phyloP scores from a whole-genome alignment of 2,888 invertebrate genomes.

The Cacoxenus indagator region DNA sequence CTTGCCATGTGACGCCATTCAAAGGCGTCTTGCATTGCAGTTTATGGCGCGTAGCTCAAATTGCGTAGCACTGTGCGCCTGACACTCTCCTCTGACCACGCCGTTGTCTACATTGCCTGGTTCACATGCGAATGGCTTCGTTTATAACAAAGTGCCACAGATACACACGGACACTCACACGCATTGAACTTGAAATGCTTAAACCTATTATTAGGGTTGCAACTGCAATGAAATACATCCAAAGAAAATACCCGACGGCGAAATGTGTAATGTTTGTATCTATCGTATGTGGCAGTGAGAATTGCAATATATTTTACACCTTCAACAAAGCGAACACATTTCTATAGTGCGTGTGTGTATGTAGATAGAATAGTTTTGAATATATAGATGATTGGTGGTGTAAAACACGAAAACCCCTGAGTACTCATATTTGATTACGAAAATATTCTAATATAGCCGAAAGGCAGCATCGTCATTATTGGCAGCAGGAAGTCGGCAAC shows the following conservation, averaged over 20 bases:
- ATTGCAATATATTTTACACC: slow-evolving; percentile 15
- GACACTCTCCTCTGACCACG: neutral
- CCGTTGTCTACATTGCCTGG: slow-evolving; percentile 16
- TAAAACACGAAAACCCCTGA: neutral
- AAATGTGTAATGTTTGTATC: neutral
- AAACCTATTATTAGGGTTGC: slow-evolving; percentile 11
- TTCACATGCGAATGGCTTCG: slow-evolving; percentile 15
- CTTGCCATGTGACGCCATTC: slow-evolving; percentile 21
- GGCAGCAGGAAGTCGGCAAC: neutral
- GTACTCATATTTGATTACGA: slow-evolving; percentile 18
- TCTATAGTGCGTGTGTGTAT: neutral
- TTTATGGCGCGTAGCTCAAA: slow-evolving; percentile 29
- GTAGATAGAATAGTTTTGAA: neutral
- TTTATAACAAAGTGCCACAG: neutral
- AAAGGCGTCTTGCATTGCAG: slow-evolving; percentile 34
- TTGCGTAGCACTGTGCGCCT: slow-evolving; percentile 21
- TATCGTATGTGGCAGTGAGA: neutral
- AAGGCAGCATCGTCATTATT: neutral
- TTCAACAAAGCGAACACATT: slow-evolving; percentile 9
- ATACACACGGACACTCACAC: neutral
- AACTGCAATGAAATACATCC: neutral
- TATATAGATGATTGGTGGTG: slow-evolving; percentile 6
- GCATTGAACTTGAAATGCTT: slow-evolving; percentile 15
- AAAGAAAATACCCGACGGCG: neutral
- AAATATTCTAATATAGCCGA: slow-evolving; percentile 15